A percentile compares a stretch with the other conserved stretches of the same genome.
Evolutionary conservation across 1,140 invertebrate genomes (phyloP).

Genomic region (Calosoma granatense): DNA sequence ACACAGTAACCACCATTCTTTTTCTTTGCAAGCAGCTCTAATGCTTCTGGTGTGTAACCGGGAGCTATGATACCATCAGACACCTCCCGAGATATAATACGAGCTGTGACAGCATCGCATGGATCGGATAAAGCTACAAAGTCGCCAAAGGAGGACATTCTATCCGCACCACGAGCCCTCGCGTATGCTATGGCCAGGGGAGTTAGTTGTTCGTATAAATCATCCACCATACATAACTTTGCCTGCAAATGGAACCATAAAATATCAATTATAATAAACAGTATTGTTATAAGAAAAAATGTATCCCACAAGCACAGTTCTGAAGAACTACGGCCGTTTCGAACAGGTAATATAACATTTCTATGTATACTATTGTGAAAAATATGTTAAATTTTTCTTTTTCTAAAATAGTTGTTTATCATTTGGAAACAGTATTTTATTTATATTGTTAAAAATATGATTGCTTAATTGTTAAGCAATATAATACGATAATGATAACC

Average conservation of each 20-base stretch:
- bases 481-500: too few relatives aligned
- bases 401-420: too few relatives aligned
- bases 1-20: conserved; percentile 92
- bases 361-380: too few relatives aligned
- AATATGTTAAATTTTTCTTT: too few relatives aligned
- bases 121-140: conserved; percentile 89
- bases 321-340: too few relatives aligned
- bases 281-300: too few relatives aligned
- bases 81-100: conserved; percentile 67
- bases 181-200: conserved; percentile 93
- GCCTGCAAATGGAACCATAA: conserved; percentile 44
- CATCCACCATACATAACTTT: conserved; percentile 88
- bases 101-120: conserved; percentile 81
- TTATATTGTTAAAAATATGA: too few relatives aligned
- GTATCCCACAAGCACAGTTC: too few relatives aligned
- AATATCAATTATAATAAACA: background rate
- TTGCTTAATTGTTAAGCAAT: too few relatives aligned
- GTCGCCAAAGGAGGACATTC: conserved; percentile 99
- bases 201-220: conserved; percentile 62
- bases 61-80: conserved; percentile 97
- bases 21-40: conserved; percentile 88
- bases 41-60: conserved; percentile 71
- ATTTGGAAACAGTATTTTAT: too few relatives aligned
- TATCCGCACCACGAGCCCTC: conserved; percentile 88
- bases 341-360: too few relatives aligned